phyloP scores from a whole-genome alignment of 2,888 invertebrate species.

The Athripsodes cinereus region DNA sequence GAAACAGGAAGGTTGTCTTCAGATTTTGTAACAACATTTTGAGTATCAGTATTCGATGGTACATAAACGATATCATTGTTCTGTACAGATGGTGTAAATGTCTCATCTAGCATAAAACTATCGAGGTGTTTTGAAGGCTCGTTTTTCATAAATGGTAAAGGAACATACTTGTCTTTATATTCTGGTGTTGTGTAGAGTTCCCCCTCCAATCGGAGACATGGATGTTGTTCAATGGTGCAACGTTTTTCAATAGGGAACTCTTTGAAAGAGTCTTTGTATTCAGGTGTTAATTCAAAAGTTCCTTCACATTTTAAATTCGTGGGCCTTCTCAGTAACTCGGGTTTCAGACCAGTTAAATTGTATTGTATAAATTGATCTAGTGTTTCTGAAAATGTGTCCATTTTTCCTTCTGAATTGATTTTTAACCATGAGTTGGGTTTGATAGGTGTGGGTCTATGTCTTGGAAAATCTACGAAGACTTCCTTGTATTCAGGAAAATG shows the following conservation, averaged over 20 bases:
- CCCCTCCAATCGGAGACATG: conserved; percentile 35
- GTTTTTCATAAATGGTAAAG: conserved; percentile 27
- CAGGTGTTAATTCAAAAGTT: conserved; percentile 34
- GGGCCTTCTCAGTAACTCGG: conserved; percentile 34
- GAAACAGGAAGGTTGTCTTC: conserved; percentile 26
- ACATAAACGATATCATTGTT: conserved; percentile 2
- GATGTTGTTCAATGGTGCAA: conserved; percentile 25
- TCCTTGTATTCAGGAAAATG: conserved; percentile 41
- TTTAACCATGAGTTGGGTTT: conserved; percentile 32
- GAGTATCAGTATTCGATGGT: conserved; percentile 9
- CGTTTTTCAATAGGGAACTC: conserved; percentile 30
- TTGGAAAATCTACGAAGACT: conserved; percentile 43
- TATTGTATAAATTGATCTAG: conserved; percentile 34
- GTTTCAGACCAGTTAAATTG: conserved; percentile 25
- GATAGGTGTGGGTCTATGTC: conserved; percentile 39
- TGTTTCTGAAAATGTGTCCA: conserved; percentile 41
- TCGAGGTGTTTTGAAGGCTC: conserved; percentile 14
- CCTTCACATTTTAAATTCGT: conserved; percentile 38
- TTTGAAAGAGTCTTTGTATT: conserved; percentile 33
- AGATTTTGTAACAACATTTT: conserved; percentile 18
- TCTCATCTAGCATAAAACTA: conserved; percentile 14
- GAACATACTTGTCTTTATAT: conserved; percentile 35
- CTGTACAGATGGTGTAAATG: not conserved
- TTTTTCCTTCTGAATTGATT: conserved; percentile 31
- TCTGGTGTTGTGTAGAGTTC: conserved; percentile 34